Conservation (phyloP, 2,113 vertebrate genomes). For the Sialia sialis region DNA sequence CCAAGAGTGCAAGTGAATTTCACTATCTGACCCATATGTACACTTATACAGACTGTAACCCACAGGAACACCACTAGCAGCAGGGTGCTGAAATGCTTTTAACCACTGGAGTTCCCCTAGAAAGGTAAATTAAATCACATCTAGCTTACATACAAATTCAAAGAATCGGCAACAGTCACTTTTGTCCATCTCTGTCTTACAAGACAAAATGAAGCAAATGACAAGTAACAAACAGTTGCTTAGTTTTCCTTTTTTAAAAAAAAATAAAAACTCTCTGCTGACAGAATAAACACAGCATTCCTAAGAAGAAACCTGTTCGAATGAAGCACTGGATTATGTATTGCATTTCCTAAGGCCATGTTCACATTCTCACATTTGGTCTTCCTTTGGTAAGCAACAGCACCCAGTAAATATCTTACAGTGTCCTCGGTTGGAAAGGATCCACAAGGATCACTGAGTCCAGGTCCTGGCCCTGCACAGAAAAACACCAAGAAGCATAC, state of each 20-base stretch:
- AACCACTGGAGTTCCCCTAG: not conserved
- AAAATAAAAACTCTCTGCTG: not conserved
- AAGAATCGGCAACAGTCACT: not conserved
- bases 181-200: not conserved
- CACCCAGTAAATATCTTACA: not conserved
- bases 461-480: not conserved
- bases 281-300: not conserved
- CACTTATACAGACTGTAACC: not conserved
- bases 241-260: not conserved
- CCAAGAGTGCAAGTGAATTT: not conserved
- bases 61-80: not conserved
- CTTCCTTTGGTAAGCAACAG: not conserved
- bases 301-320: not conserved
- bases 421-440: not conserved
- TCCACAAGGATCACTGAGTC: not conserved
- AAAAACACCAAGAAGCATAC: not conserved
- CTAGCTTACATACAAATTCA: not conserved
- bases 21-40: not conserved
- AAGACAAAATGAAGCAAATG: not conserved
- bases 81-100: not conserved
- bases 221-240: not conserved
- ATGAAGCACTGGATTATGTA: not conserved
- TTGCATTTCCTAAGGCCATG: not conserved
- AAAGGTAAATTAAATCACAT: not conserved
- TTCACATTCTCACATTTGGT: not conserved